Percentiles rank a stretch among this genome's conserved stretches.
These are phyloP conservation scores for Lates calcarifer DNA, from an alignment of 2,113 vertebrate species.

Conservation along the genomic window DNA sequence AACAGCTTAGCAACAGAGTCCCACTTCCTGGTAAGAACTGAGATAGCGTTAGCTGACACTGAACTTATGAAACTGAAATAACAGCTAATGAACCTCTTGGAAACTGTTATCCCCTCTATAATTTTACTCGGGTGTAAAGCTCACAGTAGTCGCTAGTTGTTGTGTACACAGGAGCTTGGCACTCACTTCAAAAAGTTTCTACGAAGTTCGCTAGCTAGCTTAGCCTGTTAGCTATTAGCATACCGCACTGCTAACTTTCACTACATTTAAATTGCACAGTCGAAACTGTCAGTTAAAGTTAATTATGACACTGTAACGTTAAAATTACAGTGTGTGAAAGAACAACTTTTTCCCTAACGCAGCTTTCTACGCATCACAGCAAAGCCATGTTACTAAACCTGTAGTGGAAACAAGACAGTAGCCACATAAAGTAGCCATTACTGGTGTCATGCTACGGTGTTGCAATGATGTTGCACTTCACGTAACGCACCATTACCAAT, in stretches of 20 bases:
- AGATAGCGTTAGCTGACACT: slow-evolving; percentile 57
- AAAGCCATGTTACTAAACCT: not conserved
- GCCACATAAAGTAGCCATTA: not conserved
- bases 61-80: slow-evolving; percentile 14
- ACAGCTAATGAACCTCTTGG: not conserved
- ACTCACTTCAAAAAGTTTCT: slow-evolving; percentile 56
- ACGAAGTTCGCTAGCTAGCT: slow-evolving; percentile 68
- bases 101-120: rapidly evolving
- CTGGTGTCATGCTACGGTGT: slow-evolving; percentile 1
- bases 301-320: not conserved
- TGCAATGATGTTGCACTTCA: not conserved
- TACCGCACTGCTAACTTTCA: slow-evolving; percentile 51
- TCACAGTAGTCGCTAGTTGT: not conserved
- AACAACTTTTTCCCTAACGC: not conserved
- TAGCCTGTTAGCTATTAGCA: slow-evolving; percentile 73
- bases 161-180: not conserved
- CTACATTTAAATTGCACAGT: not conserved
- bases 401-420: not conserved
- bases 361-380: not conserved
- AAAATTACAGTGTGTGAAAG: too few relatives aligned
- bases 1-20: slow-evolving; percentile 77
- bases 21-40: slow-evolving; percentile 87
- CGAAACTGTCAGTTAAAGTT: slow-evolving; percentile 4
- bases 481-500: not conserved
- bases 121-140: not conserved